Evolutionary conservation across 2,113 vertebrate genomes (phyloP), one percentile per base, ranked within the genome.

Genomic region (Prochilodus magdalenae): DNA sequence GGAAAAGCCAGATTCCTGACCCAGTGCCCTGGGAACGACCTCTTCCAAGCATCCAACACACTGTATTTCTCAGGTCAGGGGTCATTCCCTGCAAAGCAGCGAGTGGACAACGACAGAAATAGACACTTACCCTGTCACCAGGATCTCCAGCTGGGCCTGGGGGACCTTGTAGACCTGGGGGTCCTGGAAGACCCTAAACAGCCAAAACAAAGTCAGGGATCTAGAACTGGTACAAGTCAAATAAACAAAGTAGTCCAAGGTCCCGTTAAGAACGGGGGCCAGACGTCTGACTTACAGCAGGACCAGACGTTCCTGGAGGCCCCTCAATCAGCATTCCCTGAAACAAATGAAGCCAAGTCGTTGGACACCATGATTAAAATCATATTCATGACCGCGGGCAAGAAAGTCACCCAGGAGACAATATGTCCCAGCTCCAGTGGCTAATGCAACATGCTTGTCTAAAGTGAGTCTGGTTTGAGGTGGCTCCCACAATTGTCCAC

Each of bases 271-370:
- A 15, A 70, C 5, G 14, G 30, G 13, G 44, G 4, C 44, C 18
- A 26, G 7, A 20, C 20, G 8, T n/a, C 13, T n/a, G 36, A 94
- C 96, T 94, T 93, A 99, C 98, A 81, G 92, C 91, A 85, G 97
- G 96, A 88, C 98, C 98, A 44, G 92, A 86, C 73, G 96, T 92
- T 87, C 98, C 98, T 0, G 96, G 93, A 7, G 97, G 96, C 81
- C 98, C 98, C 93, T 99, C 98, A n/a, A 99, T 94, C 73, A 99
- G 94, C 98, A 99, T 99, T 20, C 97, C 97, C 97, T 99, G 18
- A 81, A 24, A 84, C 84, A 84, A 74, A 83, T n/a, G 22, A 51
- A 51, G 49, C 40, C 11, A 36, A 49, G 13, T 49, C 4, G 13
- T 51, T 51, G 13, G 15, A 51, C 18, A 51, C 16, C 16, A 18